These are phyloP conservation scores for Hemitrygon akajei DNA, from an alignment of 2,797 vertebrate genomes.

Conservation along the genomic window DNA sequence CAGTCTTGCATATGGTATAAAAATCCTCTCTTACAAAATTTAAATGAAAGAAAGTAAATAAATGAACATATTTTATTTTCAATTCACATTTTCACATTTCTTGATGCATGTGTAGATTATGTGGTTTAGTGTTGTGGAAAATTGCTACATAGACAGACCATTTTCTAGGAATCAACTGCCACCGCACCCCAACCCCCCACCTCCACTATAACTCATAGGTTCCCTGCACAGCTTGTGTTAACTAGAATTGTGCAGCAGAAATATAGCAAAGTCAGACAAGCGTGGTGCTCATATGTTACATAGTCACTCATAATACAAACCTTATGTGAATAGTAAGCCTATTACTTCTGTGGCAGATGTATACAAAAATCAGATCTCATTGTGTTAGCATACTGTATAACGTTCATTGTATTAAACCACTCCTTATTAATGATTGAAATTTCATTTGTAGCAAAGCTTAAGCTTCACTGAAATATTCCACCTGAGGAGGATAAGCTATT, in stretches of 20 bases:
- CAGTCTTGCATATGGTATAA: too few relatives aligned
- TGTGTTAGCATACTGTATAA: conserved; percentile 1
- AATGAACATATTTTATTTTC: too few relatives aligned
- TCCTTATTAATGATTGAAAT: neutral
- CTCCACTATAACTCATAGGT: too few relatives aligned
- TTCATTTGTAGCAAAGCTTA: neutral
- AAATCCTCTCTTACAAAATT: too few relatives aligned
- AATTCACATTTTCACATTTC: too few relatives aligned
- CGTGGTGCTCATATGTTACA: conserved; percentile 16
- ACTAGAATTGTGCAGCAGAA: neutral
- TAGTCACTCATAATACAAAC: conserved; percentile 6
- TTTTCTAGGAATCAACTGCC: too few relatives aligned
- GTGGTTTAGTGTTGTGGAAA: too few relatives aligned
- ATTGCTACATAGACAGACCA: too few relatives aligned
- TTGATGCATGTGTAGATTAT: too few relatives aligned
- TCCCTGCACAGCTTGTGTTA: neutral
- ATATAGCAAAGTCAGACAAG: neutral
- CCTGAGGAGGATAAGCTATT: neutral
- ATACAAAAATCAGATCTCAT: conserved; percentile 12
- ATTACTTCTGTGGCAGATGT: neutral
- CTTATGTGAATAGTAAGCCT: conserved; percentile 16
- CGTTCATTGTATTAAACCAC: neutral
- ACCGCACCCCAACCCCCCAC: too few relatives aligned
- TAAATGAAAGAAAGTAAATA: too few relatives aligned
- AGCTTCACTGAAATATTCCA: neutral